These are phyloP conservation scores for Theropithecus gelada DNA, from an alignment of 2,113 vertebrate genomes.

Conservation along the genomic window DNA sequence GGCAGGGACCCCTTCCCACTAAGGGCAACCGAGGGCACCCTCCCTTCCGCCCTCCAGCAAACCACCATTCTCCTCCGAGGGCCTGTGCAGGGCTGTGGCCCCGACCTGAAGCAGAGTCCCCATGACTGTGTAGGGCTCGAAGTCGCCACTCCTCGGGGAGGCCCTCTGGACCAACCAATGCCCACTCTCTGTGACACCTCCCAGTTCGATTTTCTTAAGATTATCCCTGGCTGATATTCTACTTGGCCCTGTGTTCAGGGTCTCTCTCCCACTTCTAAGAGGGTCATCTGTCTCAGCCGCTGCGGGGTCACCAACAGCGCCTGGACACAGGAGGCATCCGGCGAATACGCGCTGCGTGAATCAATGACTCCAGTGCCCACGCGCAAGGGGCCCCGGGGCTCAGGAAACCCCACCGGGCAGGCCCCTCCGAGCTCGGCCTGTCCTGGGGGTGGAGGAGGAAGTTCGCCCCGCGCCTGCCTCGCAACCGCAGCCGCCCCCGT, in stretches of 20 bases:
- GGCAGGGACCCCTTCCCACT: background rate
- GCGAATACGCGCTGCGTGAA: background rate
- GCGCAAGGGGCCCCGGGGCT: background rate
- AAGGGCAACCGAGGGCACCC: background rate
- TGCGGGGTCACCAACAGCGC: background rate
- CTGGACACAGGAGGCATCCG: background rate
- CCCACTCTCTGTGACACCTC: background rate
- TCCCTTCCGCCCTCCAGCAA: background rate
- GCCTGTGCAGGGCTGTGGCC: background rate
- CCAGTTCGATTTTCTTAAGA: background rate
- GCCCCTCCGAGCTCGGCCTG: no score
- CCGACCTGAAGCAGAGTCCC: no score
- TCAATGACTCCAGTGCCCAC: background rate
- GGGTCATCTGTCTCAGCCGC: background rate
- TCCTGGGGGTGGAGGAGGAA: no score
- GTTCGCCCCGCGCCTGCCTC: no score
- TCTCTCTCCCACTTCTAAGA: background rate
- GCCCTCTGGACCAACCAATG: background rate
- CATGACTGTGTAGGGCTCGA: background rate
- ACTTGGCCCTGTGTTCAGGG: background rate
- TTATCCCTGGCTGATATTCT: no score
- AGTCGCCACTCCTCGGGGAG: no score
- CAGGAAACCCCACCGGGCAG: background rate
- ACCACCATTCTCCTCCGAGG: background rate
- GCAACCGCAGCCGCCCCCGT: no score